phyloP scores from a whole-genome alignment of 2,113 vertebrate genomes.

The Sarotherodon lohbergeri region DNA sequence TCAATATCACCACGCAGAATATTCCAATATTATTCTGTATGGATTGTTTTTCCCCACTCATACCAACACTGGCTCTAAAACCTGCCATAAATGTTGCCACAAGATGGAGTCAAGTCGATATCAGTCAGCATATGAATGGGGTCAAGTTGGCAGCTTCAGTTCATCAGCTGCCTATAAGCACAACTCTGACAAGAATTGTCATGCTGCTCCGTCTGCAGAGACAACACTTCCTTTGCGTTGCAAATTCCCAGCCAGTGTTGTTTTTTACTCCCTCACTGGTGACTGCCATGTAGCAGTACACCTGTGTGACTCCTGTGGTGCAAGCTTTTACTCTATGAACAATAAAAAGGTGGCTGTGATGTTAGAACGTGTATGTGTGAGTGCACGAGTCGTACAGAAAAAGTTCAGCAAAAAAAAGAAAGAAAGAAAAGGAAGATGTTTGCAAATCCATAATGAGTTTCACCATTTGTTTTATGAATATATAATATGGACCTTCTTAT shows the following conservation, averaged over 20 bases:
- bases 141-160: not conserved
- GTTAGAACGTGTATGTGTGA: not conserved
- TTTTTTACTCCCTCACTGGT: not conserved
- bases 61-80: not conserved
- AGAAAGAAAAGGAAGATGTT: not conserved
- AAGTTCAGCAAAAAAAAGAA: not conserved
- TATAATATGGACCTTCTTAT: not conserved
- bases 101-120: not conserved
- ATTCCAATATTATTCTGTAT: not conserved
- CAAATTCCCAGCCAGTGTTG: not conserved
- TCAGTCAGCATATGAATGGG: not conserved
- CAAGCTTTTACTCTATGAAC: not conserved
- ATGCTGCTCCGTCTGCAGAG: not conserved
- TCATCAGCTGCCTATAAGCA: accelerated
- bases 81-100: not conserved
- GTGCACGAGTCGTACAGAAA: not conserved
- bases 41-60: not conserved
- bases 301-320: not conserved
- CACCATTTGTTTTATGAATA: not conserved
- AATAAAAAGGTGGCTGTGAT: not conserved
- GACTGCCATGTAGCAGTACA: not conserved
- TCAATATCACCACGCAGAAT: not conserved
- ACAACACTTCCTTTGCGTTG: not conserved
- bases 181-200: not conserved
- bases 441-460: not conserved